Base-by-base conservation (phyloP, 2,113 vertebrate species). In the Perca flavescens region DNA sequence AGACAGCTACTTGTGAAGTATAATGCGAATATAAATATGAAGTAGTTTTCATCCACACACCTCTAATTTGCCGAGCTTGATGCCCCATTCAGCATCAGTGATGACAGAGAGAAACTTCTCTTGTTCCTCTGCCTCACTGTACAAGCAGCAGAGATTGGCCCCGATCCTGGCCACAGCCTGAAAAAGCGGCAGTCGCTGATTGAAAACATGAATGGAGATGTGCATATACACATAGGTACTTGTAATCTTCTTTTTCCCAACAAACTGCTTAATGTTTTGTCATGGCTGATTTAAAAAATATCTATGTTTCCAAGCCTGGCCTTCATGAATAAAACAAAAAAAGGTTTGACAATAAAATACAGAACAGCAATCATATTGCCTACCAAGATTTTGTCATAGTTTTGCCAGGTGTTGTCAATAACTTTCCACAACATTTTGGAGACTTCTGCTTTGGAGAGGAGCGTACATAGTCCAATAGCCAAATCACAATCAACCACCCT, bases 381-480 rank as follows among this genome's bases (percentile, higher is more conserved):
- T 95, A 99, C 98, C 97, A 96, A 74, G 73, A 98, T 94, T 93
- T 98, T 99, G 86, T 95, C 96, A 78, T 99, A 99, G 82, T 99
- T 99, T 86, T 99, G 97, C 96, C 97, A 97, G 0, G 96, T 96
- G 62, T 96, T 97, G 89, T 96, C 96, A 60, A 98, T 95, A 74
- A 98, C 94, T 76, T 97, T 96, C 98, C 98, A 99, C n/a, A 99
- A 94, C 62, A 96, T 96, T 85, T 94, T 95, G 87, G 97, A 95
- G 77, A 96, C 95, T 0, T 96, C 94, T 49, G 94, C 88, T 88
- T 96, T 96, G 34, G 96, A 94, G 70, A 99, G 89, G 54, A 99
- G 77, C 0, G 95, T 97, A 83, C 97, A 98, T 46, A 99, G 97
- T 5, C 96, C 97, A 68, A 99, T 73, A 0, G 98, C 97, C 90